Evolutionary conservation across 2,113 vertebrate genomes (phyloP).

Genomic region (Sturnira hondurensis): DNA sequence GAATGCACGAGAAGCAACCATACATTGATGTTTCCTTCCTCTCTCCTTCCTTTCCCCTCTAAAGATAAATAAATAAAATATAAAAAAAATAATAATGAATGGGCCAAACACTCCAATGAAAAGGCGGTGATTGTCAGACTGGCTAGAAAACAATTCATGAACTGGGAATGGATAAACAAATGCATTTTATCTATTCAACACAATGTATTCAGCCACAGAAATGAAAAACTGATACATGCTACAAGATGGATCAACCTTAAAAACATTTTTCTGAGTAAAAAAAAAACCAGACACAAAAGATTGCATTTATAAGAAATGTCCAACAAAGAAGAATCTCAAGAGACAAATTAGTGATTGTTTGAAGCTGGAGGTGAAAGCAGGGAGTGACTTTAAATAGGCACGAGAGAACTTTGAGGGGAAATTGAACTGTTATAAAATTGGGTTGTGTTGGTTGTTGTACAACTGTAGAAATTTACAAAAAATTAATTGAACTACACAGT

Average conservation of each 20-base stretch:
- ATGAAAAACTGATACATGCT: neutral
- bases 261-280: neutral
- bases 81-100: neutral
- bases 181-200: neutral
- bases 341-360: conserved; percentile 10
- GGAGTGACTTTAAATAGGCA: neutral
- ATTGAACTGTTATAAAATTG: neutral
- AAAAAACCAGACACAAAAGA: neutral
- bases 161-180: neutral
- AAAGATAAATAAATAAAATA: too few species aligned
- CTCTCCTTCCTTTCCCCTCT: too few species aligned
- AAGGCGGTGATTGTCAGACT: neutral
- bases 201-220: neutral
- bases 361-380: neutral
- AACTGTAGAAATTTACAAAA: neutral
- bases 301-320: neutral
- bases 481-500: neutral
- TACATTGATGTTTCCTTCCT: too few species aligned
- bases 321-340: neutral
- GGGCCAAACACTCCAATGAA: neutral
- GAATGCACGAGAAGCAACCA: too few species aligned
- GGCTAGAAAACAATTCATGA: neutral
- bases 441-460: neutral
- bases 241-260: neutral
- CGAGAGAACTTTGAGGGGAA: neutral